phyloP scores from a whole-genome alignment of 1,140 invertebrate genomes.

The Aphis gossypii region DNA sequence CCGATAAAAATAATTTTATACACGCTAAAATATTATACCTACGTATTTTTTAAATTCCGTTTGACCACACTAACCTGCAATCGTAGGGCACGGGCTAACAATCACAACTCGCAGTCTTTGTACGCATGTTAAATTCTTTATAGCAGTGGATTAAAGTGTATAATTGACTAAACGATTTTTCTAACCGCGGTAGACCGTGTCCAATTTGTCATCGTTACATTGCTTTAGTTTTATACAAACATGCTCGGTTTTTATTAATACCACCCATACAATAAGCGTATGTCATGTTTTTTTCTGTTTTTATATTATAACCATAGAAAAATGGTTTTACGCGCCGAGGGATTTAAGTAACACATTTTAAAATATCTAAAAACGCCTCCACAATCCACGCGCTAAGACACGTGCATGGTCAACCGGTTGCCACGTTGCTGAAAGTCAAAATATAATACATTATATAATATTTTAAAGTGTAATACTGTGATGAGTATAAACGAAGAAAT shows the following conservation, averaged over 20 bases:
- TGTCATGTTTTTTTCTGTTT: not conserved
- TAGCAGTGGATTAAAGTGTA: not conserved
- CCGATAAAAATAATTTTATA: not conserved
- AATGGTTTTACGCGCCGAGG: not conserved
- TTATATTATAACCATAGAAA: not conserved
- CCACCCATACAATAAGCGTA: not conserved
- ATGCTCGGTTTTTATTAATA: not conserved
- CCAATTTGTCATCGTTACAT: not conserved
- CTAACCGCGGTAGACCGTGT: conserved; percentile 4
- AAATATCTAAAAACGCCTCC: not conserved
- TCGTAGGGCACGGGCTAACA: not conserved
- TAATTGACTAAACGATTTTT: conserved; percentile 3
- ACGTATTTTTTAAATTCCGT: not conserved
- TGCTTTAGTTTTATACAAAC: not conserved
- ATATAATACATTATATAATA: not conserved
- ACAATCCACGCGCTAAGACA: not conserved
- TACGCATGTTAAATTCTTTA: not conserved
- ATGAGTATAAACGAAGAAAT: not conserved
- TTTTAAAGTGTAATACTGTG: no score
- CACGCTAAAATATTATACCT: not conserved
- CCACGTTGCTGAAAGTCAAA: not conserved
- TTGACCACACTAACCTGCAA: not conserved
- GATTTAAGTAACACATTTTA: not conserved
- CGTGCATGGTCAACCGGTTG: not conserved
- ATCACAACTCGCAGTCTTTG: not conserved